phyloP scores from a whole-genome alignment of 2,797 vertebrate genomes.

The Enteromius trimaculatus region DNA sequence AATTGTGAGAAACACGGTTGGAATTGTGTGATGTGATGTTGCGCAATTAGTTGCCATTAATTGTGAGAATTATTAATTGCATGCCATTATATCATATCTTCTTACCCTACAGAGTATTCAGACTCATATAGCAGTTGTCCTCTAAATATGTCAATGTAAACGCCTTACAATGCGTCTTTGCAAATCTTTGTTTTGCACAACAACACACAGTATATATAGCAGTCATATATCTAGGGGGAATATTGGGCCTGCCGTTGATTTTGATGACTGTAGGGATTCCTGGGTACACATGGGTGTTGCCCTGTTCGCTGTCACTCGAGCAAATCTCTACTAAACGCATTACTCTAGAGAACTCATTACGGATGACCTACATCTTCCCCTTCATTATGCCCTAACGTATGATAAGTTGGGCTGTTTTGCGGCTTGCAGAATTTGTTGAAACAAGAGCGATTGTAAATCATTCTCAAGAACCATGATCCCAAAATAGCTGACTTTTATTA shows the following conservation, averaged over 20 bases:
- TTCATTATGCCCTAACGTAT: constrained; percentile 16
- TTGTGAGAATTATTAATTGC: background rate
- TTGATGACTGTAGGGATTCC: constrained; percentile 33
- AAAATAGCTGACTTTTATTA: constrained; percentile 15
- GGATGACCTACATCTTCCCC: constrained; percentile 39
- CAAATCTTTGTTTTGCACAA: background rate
- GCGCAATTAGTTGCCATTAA: fast-evolving
- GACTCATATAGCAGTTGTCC: background rate
- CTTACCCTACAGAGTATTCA: background rate
- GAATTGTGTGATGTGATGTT: background rate
- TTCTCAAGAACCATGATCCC: background rate
- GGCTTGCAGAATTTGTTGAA: constrained; percentile 4
- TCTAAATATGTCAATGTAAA: background rate
- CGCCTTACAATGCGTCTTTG: background rate
- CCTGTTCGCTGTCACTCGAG: constrained; percentile 27
- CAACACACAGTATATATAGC: background rate
- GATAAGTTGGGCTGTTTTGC: background rate
- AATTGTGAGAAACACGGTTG: background rate
- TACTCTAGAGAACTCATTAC: constrained; percentile 41
- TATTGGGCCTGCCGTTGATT: constrained; percentile 11
- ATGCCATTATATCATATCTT: background rate
- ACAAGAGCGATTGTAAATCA: background rate
- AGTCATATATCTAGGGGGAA: constrained; percentile 6
- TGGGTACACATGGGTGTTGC: constrained; percentile 42
- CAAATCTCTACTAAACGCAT: constrained; percentile 35